Base-by-base conservation (phyloP, 37 sponge, comb jelly and placozoan genomes). In the Theonella swinhoei region DNA sequence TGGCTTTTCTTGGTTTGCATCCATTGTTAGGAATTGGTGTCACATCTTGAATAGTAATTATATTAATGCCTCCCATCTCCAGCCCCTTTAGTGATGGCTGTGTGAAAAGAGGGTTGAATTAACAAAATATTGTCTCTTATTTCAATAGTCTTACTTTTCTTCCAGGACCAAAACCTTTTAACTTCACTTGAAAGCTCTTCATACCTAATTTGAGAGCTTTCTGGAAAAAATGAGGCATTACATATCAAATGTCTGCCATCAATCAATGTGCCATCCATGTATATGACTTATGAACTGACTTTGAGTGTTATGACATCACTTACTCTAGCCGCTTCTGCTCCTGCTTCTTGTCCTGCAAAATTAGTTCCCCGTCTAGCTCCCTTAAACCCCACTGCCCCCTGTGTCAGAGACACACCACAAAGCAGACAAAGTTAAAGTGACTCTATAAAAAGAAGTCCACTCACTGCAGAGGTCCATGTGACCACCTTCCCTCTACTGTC, bases 11-110 rank as follows among this genome's bases (percentile, higher is more conserved):
- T 60, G 95, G 94, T 25, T 70, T 74, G 64, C 95, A 95, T 22
- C 95, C 95, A 89, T 91, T 91, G 77, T 95, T 94, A 7, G 95
- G 95, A 0, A 95, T 42, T 23, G 95, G 95, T 0, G 95, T 95
- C 22, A 95, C 95, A 72, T 95, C 95, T 39, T 88, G 94, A 39
- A 95, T 77, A 24, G 74, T 76, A 23, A 70, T 63, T 30, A 95
- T 63, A 1, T 63, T 36, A 30, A 95, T 23, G 0, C 94, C 95
- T 31, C 94, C 94, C 22, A 70, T 62, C 67, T 91, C 80, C 9
- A 94, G 62, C 9, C 95, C 95, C 54, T 94, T 91, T 71, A 94
- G 11, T 0, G 95, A 79, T 29, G 89, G 77, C 95, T 94, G 43
- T 14, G 14, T 17, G 0, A 75, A 42, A 24, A 22, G 33, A 28